Conservation (phyloP, 2,888 invertebrate genomes). For the Lagria hirta region DNA sequence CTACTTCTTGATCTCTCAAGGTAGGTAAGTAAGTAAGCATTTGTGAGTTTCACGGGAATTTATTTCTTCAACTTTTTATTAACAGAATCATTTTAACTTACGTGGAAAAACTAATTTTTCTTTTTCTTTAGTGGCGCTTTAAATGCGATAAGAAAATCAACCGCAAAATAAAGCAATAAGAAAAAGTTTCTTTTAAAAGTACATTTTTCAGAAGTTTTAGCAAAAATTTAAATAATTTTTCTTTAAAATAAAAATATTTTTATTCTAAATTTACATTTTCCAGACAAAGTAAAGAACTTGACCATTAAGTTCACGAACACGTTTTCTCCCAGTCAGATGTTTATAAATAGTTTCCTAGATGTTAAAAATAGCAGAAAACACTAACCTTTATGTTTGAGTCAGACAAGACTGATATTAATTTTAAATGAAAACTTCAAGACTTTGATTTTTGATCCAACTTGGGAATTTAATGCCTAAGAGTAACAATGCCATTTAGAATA, state of each 20-base stretch:
- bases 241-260: no score
- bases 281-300: conserved; percentile 6
- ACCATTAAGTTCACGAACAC: conserved; percentile 11
- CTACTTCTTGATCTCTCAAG: conserved; percentile 18
- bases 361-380: no score
- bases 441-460: neutral
- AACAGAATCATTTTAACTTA: conserved; percentile 17
- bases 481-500: conserved; percentile 2
- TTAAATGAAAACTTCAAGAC: conserved; percentile 2
- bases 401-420: neutral
- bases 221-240: no score
- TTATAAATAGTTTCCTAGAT: no score
- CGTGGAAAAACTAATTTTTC: conserved; percentile 12
- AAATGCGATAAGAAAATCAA: no score
- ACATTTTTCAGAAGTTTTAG: no score
- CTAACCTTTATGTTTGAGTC: neutral
- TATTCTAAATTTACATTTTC: conserved; percentile 2
- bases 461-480: neutral
- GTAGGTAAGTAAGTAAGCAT: no score
- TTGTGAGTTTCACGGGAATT: no score
- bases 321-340: no score
- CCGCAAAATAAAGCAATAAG: no score
- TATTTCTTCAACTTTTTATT: conserved; percentile 16
- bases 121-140: no score
- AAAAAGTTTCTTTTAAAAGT: no score